Conservation (phyloP, 2,113 vertebrate species). For the Brachyhypopomus gauderio region DNA sequence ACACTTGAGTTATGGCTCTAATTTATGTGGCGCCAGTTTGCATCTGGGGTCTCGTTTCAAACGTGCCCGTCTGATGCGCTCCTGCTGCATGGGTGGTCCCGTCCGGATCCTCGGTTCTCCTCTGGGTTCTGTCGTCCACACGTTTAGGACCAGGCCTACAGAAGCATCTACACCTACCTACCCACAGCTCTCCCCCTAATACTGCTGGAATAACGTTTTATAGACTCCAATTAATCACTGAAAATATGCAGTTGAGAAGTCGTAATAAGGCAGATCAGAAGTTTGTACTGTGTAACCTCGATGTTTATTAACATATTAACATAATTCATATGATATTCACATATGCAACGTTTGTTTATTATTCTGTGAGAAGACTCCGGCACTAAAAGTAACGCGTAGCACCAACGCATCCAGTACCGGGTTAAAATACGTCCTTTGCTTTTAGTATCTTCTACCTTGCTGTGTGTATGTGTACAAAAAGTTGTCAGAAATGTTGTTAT, state of each 20-base stretch:
- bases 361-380: too few relatives aligned
- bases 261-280: too few relatives aligned
- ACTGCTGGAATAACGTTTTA: slow-evolving; percentile 2
- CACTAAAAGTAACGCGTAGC: too few relatives aligned
- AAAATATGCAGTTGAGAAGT: not conserved
- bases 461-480: too few relatives aligned
- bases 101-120: slow-evolving; percentile 51
- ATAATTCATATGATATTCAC: too few relatives aligned
- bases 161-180: slow-evolving; percentile 47
- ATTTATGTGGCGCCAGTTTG: slow-evolving; percentile 34
- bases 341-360: too few relatives aligned
- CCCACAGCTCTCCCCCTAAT: slow-evolving; percentile 14
- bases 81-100: slow-evolving; percentile 72
- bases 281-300: too few relatives aligned
- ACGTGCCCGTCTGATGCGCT: not conserved
- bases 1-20: not conserved
- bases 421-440: too few relatives aligned
- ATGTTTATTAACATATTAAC: too few relatives aligned
- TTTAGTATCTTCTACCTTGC: too few relatives aligned
- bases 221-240: not conserved
- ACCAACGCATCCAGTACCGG: too few relatives aligned
- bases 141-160: slow-evolving; percentile 63
- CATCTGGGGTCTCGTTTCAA: slow-evolving; percentile 6
- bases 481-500: not conserved
- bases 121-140: slow-evolving; percentile 72